Conservation (phyloP, 2,888 invertebrate species). For the Drosophila cracens region DNA sequence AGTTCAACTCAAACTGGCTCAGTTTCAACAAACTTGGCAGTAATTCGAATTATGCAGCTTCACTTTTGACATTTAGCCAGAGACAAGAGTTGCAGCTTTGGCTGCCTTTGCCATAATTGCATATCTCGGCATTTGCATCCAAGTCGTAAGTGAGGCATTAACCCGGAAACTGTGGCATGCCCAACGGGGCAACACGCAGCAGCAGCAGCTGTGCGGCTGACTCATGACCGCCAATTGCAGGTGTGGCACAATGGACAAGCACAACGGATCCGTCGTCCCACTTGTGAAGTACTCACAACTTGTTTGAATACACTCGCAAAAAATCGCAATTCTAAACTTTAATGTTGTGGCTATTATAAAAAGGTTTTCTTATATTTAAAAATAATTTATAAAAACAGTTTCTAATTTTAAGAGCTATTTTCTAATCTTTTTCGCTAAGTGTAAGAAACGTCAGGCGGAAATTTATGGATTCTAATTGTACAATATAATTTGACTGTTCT, state of each 20-base stretch:
- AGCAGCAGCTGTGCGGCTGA: constrained; percentile 47
- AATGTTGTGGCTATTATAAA: too few relatives aligned
- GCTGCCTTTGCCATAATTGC: constrained; percentile 19
- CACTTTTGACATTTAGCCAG: constrained; percentile 73
- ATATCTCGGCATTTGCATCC: constrained; percentile 58
- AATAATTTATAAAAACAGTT: too few relatives aligned
- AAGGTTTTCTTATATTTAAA: too few relatives aligned
- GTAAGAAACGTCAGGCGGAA: constrained; percentile 49
- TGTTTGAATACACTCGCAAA: constrained; percentile 50
- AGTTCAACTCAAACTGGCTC: constrained; percentile 16
- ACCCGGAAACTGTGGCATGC: constrained; percentile 73
- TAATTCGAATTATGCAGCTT: constrained; percentile 59
- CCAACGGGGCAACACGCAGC: constrained; percentile 18
- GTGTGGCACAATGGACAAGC: constrained; percentile 69
- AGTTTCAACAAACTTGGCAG: constrained; percentile 23
- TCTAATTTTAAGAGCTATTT: too few relatives aligned
- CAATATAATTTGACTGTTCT: constrained; percentile 37
- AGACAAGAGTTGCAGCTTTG: constrained; percentile 4
- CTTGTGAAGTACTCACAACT: constrained; percentile 53
- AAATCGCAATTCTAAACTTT: neutral
- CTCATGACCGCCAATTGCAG: constrained; percentile 69
- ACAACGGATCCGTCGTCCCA: constrained; percentile 38
- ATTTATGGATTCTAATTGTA: constrained; percentile 65
- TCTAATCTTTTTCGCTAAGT: neutral
- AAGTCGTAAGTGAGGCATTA: constrained; percentile 44